phyloP scores from a whole-genome alignment of 2,797 vertebrate genomes.

The Danio albolineatus region DNA sequence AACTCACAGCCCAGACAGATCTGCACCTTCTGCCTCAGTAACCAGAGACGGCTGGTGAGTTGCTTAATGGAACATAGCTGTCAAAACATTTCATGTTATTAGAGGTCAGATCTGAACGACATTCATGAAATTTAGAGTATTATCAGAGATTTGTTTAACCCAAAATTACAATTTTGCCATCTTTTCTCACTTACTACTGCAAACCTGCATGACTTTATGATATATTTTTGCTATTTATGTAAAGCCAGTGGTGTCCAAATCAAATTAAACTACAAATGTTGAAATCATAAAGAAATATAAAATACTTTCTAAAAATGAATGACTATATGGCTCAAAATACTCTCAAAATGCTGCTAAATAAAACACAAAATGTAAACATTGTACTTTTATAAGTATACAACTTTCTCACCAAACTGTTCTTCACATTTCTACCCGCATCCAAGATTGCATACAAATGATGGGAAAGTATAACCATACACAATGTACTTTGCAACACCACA shows the following conservation, averaged over 20 bases:
- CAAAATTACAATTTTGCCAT: neutral
- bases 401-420: too few relatives aligned
- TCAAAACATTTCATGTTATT: neutral
- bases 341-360: too few relatives aligned
- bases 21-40: conserved; percentile 99
- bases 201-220: neutral
- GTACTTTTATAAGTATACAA: too few relatives aligned
- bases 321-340: too few relatives aligned
- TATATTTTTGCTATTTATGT: neutral
- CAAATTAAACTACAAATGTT: neutral
- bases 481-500: too few relatives aligned
- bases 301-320: too few relatives aligned
- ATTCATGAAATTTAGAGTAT: neutral
- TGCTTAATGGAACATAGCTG: neutral
- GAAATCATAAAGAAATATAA: too few relatives aligned
- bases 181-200: neutral
- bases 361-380: too few relatives aligned
- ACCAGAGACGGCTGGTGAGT: conserved; percentile 96
- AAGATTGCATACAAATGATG: too few relatives aligned
- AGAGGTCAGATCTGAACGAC: neutral
- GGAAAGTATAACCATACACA: too few relatives aligned
- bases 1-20: conserved; percentile 94
- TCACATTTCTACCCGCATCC: too few relatives aligned
- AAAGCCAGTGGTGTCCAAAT: neutral
- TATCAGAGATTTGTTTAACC: neutral